Evolutionary conservation across 2,888 invertebrate genomes (phyloP).

Genomic region (Dicycla oo): DNA sequence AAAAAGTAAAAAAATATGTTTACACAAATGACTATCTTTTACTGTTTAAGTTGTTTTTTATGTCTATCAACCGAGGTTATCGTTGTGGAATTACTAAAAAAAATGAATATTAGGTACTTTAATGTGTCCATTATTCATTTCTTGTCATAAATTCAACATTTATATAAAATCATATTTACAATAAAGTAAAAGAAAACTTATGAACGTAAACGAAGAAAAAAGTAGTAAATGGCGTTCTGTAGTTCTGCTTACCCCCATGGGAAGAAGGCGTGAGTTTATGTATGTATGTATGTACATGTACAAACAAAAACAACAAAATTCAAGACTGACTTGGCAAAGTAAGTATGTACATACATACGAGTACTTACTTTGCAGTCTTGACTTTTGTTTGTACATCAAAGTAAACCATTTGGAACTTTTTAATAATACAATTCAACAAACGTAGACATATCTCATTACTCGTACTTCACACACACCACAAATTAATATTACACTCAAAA

Average conservation of each 20-base stretch:
- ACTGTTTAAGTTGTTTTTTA: background rate
- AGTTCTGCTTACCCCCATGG: background rate
- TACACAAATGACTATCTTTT: background rate
- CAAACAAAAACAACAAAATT: no score
- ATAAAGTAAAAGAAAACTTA: background rate
- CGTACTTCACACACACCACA: no score
- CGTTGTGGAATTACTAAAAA: no score
- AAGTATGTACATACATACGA: no score
- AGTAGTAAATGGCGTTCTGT: background rate
- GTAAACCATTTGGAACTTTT: conserved; percentile 28
- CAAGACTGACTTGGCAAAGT: no score
- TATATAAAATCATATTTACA: background rate
- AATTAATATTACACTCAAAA: background rate
- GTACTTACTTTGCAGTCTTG: background rate
- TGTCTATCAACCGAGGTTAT: background rate
- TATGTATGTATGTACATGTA: no score
- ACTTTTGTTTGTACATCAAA: conserved; percentile 12
- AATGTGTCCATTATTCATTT: background rate
- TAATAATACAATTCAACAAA: conserved; percentile 21
- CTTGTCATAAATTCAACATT: background rate
- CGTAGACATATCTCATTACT: conserved; percentile 13
- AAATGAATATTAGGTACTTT: no score
- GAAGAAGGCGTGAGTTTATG: background rate
- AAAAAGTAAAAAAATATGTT: background rate
- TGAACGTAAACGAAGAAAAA: background rate